Evolutionary conservation across 2,797 vertebrate genomes (phyloP).

Genomic region (Siniperca undulata): DNA sequence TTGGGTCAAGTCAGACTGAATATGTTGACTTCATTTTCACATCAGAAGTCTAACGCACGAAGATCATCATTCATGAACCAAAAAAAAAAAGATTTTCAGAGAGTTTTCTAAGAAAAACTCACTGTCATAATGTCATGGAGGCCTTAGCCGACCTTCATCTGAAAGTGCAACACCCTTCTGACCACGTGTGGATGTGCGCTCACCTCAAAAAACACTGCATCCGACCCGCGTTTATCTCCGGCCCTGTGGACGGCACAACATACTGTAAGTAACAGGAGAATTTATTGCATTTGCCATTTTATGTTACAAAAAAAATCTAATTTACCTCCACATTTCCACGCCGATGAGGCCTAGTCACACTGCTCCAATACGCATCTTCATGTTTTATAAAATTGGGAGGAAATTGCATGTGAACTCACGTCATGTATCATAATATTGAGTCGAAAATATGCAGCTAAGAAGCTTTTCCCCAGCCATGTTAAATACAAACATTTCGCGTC

Average conservation of each 20-base stretch:
- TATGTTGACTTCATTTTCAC: conserved; percentile 81
- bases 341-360: conserved; percentile 28
- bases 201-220: background rate
- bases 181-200: conserved; percentile 41
- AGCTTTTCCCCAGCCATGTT: accelerated
- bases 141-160: background rate
- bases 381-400: accelerated
- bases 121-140: background rate
- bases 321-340: conserved; percentile 29
- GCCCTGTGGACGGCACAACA: background rate
- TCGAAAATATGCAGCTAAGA: accelerated
- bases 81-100: background rate
- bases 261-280: accelerated
- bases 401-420: background rate
- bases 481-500: accelerated
- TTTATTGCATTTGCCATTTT: accelerated
- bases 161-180: background rate
- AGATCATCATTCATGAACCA: conserved; percentile 74
- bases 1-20: conserved; percentile 56
- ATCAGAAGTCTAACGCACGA: conserved; percentile 93
- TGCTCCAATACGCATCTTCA: background rate
- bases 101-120: background rate
- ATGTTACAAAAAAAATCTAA: accelerated
- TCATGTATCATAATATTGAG: background rate
- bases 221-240: background rate